A percentile compares a stretch with the other conserved stretches of the same genome.
phyloP scores from a whole-genome alignment of 1,140 invertebrate genomes.

The Berghia stephanieae region DNA sequence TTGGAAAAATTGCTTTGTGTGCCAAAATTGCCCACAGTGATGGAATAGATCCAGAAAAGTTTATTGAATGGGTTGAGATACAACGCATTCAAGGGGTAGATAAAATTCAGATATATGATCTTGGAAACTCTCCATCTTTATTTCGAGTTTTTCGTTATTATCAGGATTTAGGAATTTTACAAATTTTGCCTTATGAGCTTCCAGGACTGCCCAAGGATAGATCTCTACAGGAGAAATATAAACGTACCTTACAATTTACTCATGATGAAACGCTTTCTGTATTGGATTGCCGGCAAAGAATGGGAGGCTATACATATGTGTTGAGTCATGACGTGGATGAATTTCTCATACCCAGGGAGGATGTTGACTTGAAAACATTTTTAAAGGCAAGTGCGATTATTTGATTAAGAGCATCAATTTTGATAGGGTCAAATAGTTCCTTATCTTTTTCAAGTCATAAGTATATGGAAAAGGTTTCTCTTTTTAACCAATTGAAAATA shows the following conservation, averaged over 20 bases:
- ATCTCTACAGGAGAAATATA: neutral
- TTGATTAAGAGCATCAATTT: too few species aligned
- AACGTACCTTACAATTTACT: constrained; percentile 5
- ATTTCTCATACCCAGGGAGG: constrained; percentile 18
- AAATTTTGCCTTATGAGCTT: constrained; percentile 24
- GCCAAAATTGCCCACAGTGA: constrained; percentile 16
- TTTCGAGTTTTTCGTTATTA: constrained; percentile 30
- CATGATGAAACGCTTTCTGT: constrained; percentile 38
- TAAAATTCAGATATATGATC: constrained; percentile 30
- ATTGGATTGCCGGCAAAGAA: constrained; percentile 35
- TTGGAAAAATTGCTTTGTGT: constrained; percentile 5
- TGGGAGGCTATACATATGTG: constrained; percentile 31
- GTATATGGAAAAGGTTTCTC: too few species aligned
- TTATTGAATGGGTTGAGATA: constrained; percentile 38
- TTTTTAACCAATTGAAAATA: too few species aligned
- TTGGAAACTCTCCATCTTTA: constrained; percentile 15
- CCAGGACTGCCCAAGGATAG: constrained; percentile 22
- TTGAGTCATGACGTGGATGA: constrained; percentile 33
- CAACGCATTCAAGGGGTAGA: constrained; percentile 36
- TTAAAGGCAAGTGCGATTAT: too few species aligned
- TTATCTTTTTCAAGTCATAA: too few species aligned
- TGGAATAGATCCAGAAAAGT: constrained; percentile 9
- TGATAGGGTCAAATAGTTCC: too few species aligned
- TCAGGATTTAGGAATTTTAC: constrained; percentile 26
- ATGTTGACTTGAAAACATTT: constrained; percentile 22